Evolutionary conservation across 2,113 vertebrate genomes (phyloP), one percentile per base, ranked within the genome.

Genomic region (Herpetotheres cachinnans): DNA sequence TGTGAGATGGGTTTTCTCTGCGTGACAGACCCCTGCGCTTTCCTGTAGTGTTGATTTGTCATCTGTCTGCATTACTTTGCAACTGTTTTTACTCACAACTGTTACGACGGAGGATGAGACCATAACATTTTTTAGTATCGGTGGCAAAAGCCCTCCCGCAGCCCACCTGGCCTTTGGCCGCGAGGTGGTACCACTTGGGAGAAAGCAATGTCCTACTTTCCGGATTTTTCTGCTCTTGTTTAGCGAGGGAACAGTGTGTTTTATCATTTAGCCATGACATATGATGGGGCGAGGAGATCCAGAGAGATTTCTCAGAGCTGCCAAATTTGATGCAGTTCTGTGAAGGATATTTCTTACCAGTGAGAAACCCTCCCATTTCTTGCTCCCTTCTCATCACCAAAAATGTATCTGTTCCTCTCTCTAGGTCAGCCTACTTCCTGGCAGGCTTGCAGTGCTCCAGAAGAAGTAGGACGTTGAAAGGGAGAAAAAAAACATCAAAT

Each of bases 291-390:
- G 38, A 95, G 89, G 81, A 94, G 74, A 93, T 97, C 58, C 86
- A 77, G 77, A 86, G 86, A 95, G 62, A 87, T 89, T 97, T 96
- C 91, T 95, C 77, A 92, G 65, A 84, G 73, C 93, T 97, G 92
- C 91, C 94, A 95, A 94, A 92, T 89, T 91, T 93, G 70, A 84
- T 91, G 66, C 61, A 47, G 34, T 89, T 91, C 86, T 85, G 58
- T 89, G 92, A 89, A 86, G 73, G 86, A 49, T 90, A 91, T 95
- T 97, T 97, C 94, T 93, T 95, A 82, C 58, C 77, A 79, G 88
- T 84, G 86, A 97, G 78, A 96, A 94, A 87, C 42, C 49, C 67
- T 92, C 63, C 79, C 88, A 78, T 95, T 93, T 93, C 92, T 95
- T 90, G 12, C 36, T 93, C 79, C 42, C 34, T 87, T 97, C 71